These are phyloP conservation scores for Sipha maydis DNA, from an alignment of 2,888 invertebrate genomes.

Conservation along the genomic window DNA sequence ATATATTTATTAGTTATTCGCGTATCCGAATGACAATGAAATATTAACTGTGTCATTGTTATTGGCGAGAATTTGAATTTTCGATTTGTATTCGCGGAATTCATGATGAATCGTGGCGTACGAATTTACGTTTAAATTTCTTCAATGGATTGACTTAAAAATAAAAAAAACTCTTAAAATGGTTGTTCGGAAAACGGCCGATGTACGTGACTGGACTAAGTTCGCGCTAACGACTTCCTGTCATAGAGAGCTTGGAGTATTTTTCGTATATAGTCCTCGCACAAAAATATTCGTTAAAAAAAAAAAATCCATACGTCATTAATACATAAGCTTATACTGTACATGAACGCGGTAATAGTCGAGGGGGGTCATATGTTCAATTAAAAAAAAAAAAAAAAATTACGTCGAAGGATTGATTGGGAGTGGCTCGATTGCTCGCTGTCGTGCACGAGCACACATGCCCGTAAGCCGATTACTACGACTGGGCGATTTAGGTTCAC, in stretches of 20 bases:
- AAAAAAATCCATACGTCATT: neutral
- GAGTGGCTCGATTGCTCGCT: neutral
- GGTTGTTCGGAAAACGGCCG: neutral
- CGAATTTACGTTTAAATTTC: neutral
- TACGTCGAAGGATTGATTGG: neutral
- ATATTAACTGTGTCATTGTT: neutral
- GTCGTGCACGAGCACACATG: neutral
- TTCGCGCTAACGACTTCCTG: neutral
- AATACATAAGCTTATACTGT: neutral
- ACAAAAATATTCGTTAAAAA: neutral
- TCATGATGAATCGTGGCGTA: neutral
- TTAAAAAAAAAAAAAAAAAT: neutral
- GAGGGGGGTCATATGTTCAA: neutral
- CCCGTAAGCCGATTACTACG: slow-evolving; percentile 7
- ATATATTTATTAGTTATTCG: too few relatives aligned
- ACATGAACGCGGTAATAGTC: neutral
- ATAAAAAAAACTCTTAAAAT: neutral
- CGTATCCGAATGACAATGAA: too few relatives aligned
- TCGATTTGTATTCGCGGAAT: neutral
- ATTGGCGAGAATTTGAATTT: neutral
- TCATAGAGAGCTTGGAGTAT: neutral
- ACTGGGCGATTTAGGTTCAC: neutral
- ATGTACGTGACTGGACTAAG: neutral
- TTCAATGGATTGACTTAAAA: too few relatives aligned
- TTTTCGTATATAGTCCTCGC: neutral